Base-by-base conservation (phyloP, 1,140 invertebrate species). In the Galendromus occidentalis region DNA sequence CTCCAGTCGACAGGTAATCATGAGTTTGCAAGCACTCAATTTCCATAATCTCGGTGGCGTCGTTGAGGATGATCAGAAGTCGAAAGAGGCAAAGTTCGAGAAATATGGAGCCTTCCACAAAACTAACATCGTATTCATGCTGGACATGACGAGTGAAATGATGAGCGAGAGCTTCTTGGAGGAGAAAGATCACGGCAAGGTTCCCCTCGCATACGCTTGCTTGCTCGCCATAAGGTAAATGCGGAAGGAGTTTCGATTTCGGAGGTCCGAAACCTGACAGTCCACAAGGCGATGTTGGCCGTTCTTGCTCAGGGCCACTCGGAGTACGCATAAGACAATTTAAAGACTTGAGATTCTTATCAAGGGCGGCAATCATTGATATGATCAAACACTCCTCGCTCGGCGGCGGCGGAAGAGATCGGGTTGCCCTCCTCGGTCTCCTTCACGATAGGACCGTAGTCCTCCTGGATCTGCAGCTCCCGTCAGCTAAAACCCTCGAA, bases 341-440 rank as follows among this genome's bases (percentile, higher is more conserved):
- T 44, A 12, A 44, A 12, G 12, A 44, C 14, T 14, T 47, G 20
- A 12, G 42, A 47, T 25, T 17, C 14, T 59, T 22, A 4, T 25
- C 2, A 2, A 17, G 51, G 9, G 25, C 25, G 14, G 51, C 51
- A 18, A 59, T 59, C 25, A 20, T 25, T 6, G 51, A 59, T 59
- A 18, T 59, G 51, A 59, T 59, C 2, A 59, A 59, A 9, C 51
- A 59, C 9, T 59, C 51, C 17, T 59, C 51, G 51, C 51, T 59
- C 33, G 51, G 51, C 5, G 51, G 51, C 1, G 51, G 51, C 2
- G 51, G 51, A 22, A 25, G 51, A 59, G 51, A 59, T 22, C 51
- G 51, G n/a, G 51, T 59, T 17, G 51, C 51, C 25, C n/a, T 59
- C 1, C 33, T 59, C n/a, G 51, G 51, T 5, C 22, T 59, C 14